These are phyloP conservation scores for Takifugu bimaculatus DNA, from an alignment of 2,113 vertebrate species.

Conservation along the genomic window DNA sequence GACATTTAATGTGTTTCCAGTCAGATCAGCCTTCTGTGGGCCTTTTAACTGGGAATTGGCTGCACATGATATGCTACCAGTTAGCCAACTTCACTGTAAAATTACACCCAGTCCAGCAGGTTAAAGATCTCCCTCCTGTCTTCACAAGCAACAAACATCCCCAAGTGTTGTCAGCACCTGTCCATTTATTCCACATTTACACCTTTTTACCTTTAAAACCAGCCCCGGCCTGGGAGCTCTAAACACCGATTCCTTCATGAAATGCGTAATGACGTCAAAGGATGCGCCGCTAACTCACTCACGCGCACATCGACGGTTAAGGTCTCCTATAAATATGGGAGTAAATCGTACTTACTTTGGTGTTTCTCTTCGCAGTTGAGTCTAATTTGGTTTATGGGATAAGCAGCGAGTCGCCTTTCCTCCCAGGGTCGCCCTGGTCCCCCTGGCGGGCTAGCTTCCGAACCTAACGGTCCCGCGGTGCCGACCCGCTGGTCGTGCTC, in stretches of 20 bases:
- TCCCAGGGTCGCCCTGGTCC: slow-evolving; percentile 7
- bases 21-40: not conserved
- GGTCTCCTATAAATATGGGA: slow-evolving; percentile 20
- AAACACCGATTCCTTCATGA: slow-evolving; percentile 13
- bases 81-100: slow-evolving; percentile 33
- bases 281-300: slow-evolving; percentile 14
- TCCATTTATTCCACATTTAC: too few species aligned
- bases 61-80: slow-evolving; percentile 4
- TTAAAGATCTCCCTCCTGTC: not conserved
- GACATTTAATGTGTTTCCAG: too few species aligned
- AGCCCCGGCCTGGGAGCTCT: not conserved
- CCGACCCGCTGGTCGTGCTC: slow-evolving; percentile 28
- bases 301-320: slow-evolving; percentile 15
- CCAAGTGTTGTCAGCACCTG: not conserved
- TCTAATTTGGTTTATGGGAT: not conserved
- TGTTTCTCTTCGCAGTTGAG: slow-evolving; percentile 6
- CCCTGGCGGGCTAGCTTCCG: slow-evolving; percentile 4
- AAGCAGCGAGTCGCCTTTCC: not conserved
- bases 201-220: not conserved
- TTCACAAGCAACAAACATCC: not conserved
- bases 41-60: not conserved
- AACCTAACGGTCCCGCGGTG: slow-evolving; percentile 45
- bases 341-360: slow-evolving; percentile 62
- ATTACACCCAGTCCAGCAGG: not conserved
- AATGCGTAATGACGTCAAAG: slow-evolving; percentile 58